Evolutionary conservation across 2,888 invertebrate species (phyloP).

Genomic region (Nomada ferruginata): DNA sequence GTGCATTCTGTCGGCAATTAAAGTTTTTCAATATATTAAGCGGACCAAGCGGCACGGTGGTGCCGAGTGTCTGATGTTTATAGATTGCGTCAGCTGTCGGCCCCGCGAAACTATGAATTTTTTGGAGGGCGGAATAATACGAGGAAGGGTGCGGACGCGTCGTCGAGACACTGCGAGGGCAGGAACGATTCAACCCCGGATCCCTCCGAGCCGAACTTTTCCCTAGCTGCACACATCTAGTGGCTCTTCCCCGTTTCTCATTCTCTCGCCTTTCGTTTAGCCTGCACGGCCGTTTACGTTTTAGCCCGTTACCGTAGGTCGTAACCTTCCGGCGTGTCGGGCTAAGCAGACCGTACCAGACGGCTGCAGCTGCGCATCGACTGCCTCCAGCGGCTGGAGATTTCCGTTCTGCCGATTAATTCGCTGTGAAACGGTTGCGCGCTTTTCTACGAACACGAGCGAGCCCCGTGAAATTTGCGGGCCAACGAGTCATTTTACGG

Average conservation of each 20-base stretch:
- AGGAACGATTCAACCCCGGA: neutral
- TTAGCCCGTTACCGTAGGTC: conserved; percentile 68
- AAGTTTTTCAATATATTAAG: conserved; percentile 62
- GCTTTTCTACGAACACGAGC: conserved; percentile 36
- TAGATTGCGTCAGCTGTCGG: conserved; percentile 64
- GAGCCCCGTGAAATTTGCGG: neutral
- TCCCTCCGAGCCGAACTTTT: conserved; percentile 2
- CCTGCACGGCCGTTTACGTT: conserved; percentile 1
- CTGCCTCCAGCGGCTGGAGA: conserved; percentile 62
- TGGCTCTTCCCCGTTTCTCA: conserved; percentile 28
- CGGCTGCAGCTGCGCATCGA: conserved; percentile 62
- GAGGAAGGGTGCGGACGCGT: conserved; percentile 19
- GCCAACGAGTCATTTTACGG: no score
- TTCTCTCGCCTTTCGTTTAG: conserved; percentile 9
- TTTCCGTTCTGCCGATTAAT: conserved; percentile 72
- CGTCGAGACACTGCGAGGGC: neutral
- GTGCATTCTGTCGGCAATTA: conserved; percentile 61
- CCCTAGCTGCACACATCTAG: neutral
- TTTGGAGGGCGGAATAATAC: conserved; percentile 45
- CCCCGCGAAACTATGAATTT: conserved; percentile 61
- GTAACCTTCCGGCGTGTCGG: conserved; percentile 72
- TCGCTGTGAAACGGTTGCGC: conserved; percentile 50
- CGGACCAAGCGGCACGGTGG: conserved; percentile 15
- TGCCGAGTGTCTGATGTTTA: conserved; percentile 58
- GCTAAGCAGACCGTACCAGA: conserved; percentile 71